Conservation (phyloP, 2,113 vertebrate genomes). For the Equus quagga region DNA sequence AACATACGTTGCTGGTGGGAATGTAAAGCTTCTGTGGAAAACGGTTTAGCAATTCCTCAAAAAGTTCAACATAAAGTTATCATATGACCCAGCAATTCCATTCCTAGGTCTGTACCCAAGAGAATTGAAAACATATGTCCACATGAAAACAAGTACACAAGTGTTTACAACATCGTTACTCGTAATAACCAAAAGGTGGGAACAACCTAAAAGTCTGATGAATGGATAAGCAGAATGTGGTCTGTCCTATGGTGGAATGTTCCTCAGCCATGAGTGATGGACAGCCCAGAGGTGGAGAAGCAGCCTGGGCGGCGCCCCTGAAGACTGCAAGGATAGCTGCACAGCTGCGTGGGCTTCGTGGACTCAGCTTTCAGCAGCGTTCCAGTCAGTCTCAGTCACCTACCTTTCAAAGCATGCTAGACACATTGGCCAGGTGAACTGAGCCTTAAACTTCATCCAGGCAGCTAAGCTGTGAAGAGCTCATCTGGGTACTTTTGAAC, state of each 20-base stretch:
- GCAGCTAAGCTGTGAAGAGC: slow-evolving; percentile 91
- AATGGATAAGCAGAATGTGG: background rate
- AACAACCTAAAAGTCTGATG: background rate
- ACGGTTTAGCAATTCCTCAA: background rate
- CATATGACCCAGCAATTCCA: background rate
- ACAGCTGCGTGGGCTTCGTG: background rate
- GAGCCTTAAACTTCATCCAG: slow-evolving; percentile 89
- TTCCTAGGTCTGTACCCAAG: background rate
- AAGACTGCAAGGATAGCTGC: background rate
- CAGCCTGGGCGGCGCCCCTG: background rate
- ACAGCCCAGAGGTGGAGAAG: background rate
- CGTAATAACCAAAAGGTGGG: background rate
- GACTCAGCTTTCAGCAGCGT: background rate
- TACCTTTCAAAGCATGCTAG: slow-evolving; percentile 92
- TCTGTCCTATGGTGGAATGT: too few relatives aligned
- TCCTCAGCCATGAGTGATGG: background rate
- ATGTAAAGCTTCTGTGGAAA: background rate
- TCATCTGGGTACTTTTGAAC: background rate
- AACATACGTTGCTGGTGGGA: background rate
- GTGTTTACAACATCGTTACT: background rate
- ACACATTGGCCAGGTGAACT: slow-evolving; percentile 92
- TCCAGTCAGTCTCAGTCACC: background rate
- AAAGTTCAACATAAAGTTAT: background rate
- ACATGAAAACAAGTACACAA: background rate
- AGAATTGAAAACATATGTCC: background rate